Percentiles rank a stretch among this genome's conserved stretches.
Evolutionary conservation across 2,888 invertebrate species (phyloP).

Genomic region (Cantharis rufa): DNA sequence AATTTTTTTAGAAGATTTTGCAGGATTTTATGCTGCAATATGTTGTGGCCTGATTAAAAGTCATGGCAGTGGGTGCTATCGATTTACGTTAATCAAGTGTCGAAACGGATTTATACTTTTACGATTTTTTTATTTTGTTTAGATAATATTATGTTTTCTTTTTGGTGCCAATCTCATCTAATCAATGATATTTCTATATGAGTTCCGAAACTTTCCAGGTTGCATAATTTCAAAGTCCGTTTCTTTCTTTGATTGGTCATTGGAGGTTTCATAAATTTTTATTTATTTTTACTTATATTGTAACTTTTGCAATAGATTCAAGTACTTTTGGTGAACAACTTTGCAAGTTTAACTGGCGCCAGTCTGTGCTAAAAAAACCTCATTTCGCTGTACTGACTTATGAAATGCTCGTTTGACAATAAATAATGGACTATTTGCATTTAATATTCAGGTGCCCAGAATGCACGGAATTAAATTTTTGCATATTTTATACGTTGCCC

Average conservation of each 20-base stretch:
- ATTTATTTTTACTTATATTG: neutral
- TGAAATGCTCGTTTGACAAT: neutral
- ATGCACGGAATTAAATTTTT: neutral
- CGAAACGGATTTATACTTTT: neutral
- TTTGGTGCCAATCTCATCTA: neutral
- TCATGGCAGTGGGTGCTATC: neutral
- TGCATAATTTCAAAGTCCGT: neutral
- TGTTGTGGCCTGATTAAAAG: neutral
- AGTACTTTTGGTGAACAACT: neutral
- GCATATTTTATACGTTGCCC: neutral
- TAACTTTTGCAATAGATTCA: neutral
- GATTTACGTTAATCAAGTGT: neutral
- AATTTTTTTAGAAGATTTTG: neutral
- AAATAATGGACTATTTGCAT: neutral
- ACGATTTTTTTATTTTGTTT: neutral
- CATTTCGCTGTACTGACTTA: neutral
- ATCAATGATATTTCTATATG: neutral
- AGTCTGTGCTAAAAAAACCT: neutral
- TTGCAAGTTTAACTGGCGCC: neutral
- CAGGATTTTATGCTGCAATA: neutral
- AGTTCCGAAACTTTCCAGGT: neutral
- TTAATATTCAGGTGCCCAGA: neutral
- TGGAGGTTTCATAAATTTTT: neutral
- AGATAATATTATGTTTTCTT: neutral
- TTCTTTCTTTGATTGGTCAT: neutral